phyloP scores from a whole-genome alignment of 2,113 vertebrate species.

The Scalopus aquaticus region DNA sequence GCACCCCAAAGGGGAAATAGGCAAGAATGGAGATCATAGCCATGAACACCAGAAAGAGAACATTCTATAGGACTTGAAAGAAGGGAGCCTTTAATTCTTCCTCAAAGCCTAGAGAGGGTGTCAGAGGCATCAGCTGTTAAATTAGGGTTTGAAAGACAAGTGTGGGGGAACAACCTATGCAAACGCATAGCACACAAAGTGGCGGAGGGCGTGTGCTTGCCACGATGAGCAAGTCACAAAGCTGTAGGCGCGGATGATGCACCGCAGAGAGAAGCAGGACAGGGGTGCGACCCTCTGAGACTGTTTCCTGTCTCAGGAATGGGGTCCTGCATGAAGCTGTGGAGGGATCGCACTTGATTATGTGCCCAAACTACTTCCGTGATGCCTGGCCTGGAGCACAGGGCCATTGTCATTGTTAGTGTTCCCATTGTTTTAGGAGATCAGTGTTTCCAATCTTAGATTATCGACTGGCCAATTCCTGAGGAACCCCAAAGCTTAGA shows the following conservation, averaged over 20 bases:
- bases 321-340: background rate
- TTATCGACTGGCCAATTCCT: background rate
- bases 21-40: background rate
- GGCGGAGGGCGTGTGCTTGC: background rate
- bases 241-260: background rate
- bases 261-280: background rate
- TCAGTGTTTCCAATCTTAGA: background rate
- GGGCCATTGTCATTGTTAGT: background rate
- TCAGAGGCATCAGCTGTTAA: background rate
- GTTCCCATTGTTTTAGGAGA: background rate
- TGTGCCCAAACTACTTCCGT: background rate
- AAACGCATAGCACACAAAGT: background rate
- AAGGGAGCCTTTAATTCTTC: background rate
- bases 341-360: background rate
- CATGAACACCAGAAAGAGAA: background rate
- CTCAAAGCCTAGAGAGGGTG: background rate
- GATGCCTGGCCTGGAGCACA: background rate
- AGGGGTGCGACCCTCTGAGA: background rate
- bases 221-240: background rate
- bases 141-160: background rate
- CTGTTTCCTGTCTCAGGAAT: background rate
- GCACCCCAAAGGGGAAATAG: background rate
- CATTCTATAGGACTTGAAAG: background rate
- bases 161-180: background rate
- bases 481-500: background rate